Evolutionary conservation across 2,888 invertebrate species (phyloP).

Genomic region (Andrena hattorfiana): DNA sequence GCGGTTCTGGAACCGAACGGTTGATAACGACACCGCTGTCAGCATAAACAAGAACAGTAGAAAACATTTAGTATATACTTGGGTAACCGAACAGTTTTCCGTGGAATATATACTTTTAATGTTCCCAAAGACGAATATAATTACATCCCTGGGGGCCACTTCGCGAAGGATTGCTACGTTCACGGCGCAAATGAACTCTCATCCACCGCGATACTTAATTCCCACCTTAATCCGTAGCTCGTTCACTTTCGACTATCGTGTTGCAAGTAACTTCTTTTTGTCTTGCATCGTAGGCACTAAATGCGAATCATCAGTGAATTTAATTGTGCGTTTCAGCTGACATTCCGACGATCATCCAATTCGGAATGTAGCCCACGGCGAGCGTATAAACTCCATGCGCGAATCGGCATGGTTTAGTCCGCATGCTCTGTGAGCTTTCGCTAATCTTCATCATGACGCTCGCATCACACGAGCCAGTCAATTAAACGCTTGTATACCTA

Average conservation of each 20-base stretch:
- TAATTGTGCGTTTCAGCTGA: not conserved
- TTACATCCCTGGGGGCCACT: conserved; percentile 31
- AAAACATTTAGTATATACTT: not conserved
- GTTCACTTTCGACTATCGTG: conserved; percentile 10
- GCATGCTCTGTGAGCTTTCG: conserved; percentile 55
- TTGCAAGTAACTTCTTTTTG: conserved; percentile 18
- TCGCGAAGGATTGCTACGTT: conserved; percentile 33
- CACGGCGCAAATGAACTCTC: conserved; percentile 35
- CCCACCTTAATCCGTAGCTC: conserved; percentile 21
- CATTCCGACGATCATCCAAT: conserved; percentile 42
- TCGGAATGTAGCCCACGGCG: conserved; percentile 53
- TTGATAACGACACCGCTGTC: not conserved
- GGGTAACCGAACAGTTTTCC: not conserved
- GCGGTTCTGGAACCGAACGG: not conserved
- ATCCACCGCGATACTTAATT: conserved; percentile 36
- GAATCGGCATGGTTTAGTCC: conserved; percentile 68
- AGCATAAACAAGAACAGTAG: not conserved
- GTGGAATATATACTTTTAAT: conserved; percentile 35
- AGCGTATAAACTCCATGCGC: conserved; percentile 68
- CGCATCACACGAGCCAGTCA: conserved; percentile 66
- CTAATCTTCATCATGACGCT: conserved; percentile 68
- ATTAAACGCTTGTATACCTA: conserved; percentile 63
- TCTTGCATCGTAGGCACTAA: conserved; percentile 6
- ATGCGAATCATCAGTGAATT: conserved; percentile 38
- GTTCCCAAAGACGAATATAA: conserved; percentile 22